These are phyloP conservation scores for Neomonachus schauinslandi DNA, from an alignment of 2,113 vertebrate genomes.

Conservation along the genomic window DNA sequence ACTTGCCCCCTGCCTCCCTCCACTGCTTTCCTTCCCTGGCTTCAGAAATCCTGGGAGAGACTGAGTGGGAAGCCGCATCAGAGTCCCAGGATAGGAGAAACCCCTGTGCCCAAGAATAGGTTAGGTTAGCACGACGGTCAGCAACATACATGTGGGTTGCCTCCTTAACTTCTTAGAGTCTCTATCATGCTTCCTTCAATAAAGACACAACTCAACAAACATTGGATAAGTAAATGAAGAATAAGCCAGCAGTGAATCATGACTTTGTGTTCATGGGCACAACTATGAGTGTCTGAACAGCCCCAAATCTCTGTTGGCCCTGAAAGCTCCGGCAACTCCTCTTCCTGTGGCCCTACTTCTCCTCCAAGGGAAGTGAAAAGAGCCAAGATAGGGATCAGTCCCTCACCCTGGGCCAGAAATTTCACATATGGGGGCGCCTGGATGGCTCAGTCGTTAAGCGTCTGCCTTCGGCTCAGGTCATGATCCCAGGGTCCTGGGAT, in stretches of 20 bases:
- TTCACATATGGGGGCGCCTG: not conserved
- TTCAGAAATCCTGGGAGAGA: not conserved
- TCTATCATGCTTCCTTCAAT: not conserved
- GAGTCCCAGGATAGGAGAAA: not conserved
- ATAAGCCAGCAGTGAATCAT: not conserved
- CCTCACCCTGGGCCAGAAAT: not conserved
- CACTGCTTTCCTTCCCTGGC: no score
- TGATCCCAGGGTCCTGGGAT: no score
- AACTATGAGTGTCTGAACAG: not conserved
- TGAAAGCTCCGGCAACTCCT: no score
- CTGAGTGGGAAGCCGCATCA: not conserved
- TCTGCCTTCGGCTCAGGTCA: no score
- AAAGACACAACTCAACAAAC: not conserved
- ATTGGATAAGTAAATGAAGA: not conserved
- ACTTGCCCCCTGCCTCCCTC: not conserved
- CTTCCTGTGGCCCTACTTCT: not conserved
- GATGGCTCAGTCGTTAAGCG: no score
- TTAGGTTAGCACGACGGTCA: not conserved
- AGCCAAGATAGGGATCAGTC: no score
- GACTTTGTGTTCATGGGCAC: not conserved
- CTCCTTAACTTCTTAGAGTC: not conserved
- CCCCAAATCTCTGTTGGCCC: not conserved
- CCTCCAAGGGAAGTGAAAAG: not conserved
- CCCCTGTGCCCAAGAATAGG: no score
- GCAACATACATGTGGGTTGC: not conserved